Evolutionary conservation across 1,140 invertebrate species (phyloP).

Genomic region (Oryctes rhinoceros): DNA sequence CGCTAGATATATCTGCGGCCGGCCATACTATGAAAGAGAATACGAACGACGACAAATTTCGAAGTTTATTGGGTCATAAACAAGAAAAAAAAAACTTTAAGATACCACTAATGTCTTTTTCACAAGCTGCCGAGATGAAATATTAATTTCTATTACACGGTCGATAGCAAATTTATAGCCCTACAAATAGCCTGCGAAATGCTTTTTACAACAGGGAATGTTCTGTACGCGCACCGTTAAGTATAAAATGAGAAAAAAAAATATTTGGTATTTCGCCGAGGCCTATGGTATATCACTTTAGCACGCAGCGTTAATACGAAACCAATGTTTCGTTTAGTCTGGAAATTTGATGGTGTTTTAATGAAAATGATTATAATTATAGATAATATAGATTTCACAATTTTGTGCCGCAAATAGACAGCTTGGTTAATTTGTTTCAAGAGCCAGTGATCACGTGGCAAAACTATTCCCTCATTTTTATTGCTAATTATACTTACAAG

Average conservation of each 20-base stretch:
- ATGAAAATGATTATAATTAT: no score
- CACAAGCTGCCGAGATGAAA: neutral
- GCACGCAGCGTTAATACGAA: no score
- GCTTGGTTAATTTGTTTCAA: no score
- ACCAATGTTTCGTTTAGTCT: no score
- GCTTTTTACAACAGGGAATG: neutral
- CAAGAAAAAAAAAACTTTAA: neutral
- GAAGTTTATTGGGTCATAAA: slow-evolving; percentile 10
- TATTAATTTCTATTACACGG: slow-evolving; percentile 15
- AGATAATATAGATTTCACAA: no score
- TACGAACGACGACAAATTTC: neutral
- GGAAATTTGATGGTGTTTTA: no score
- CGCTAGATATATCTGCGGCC: no score
- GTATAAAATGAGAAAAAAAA: neutral
- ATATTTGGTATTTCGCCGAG: neutral
- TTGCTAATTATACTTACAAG: no score
- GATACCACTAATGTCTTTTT: neutral
- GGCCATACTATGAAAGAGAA: no score
- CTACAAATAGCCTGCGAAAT: neutral
- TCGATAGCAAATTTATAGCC: neutral
- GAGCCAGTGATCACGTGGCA: no score
- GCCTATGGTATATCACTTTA: neutral
- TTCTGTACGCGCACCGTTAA: neutral
- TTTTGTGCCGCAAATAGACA: no score
- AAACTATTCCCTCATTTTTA: no score